Conservation (phyloP, 2,113 vertebrate genomes). For the Hirundichthys speculiger region DNA sequence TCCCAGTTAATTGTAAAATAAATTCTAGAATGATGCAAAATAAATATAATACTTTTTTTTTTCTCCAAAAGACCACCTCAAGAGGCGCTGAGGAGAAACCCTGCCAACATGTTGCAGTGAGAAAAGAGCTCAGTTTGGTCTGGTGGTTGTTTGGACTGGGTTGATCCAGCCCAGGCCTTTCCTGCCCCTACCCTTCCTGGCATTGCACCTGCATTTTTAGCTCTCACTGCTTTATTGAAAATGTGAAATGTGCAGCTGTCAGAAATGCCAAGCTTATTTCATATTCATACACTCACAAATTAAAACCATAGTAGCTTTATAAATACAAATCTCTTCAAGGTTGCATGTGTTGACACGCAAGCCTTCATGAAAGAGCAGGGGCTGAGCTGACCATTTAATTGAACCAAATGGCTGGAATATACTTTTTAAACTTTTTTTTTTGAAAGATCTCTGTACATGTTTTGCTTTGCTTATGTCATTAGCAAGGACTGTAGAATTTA, state of each 20-base stretch:
- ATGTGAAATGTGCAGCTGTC: slow-evolving; percentile 8
- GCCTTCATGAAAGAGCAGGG: too few species aligned
- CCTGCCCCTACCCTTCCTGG: slow-evolving; percentile 51
- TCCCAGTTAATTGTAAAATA: slow-evolving; percentile 43
- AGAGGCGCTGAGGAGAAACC: slow-evolving; percentile 21
- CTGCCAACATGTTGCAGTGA: slow-evolving; percentile 37
- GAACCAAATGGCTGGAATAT: too few species aligned
- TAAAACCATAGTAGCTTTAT: neutral
- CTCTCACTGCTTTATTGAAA: slow-evolving; percentile 45
- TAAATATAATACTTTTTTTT: slow-evolving; percentile 25
- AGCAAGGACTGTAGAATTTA: neutral
- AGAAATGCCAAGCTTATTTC: neutral
- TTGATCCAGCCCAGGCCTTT: slow-evolving; percentile 47
- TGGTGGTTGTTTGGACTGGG: slow-evolving; percentile 59
- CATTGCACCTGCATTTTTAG: slow-evolving; percentile 50
- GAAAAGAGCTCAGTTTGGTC: slow-evolving; percentile 42
- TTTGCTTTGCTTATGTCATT: slow-evolving; percentile 8
- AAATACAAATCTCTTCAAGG: too few species aligned
- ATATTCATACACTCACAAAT: slow-evolving; percentile 27
- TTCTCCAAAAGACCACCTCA: slow-evolving; percentile 65
- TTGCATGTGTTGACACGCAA: too few species aligned
- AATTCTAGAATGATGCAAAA: slow-evolving; percentile 38
- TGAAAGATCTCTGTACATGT: slow-evolving; percentile 1
- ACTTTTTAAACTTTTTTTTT: neutral
- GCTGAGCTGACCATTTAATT: too few species aligned